Evolutionary conservation across 2,888 invertebrate genomes (phyloP).

Genomic region (Caenorhabditis macrosperma): DNA sequence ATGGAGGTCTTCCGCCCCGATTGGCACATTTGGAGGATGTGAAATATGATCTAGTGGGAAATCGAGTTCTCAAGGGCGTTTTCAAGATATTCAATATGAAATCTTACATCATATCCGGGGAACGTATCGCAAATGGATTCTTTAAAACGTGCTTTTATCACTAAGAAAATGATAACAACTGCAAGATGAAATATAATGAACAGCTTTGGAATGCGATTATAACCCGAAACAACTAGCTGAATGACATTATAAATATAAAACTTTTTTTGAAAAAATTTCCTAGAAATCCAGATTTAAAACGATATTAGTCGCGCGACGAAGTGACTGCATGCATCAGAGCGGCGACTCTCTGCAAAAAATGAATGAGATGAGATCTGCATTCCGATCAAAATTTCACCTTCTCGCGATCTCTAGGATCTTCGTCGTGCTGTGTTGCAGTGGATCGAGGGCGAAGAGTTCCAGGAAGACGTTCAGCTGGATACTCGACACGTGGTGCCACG

Average conservation of each 20-base stretch:
- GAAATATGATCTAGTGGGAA: background rate
- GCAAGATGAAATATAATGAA: no score
- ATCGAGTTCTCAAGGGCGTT: background rate
- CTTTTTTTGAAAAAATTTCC: background rate
- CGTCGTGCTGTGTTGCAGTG: slow-evolving; percentile 36
- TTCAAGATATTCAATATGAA: slow-evolving; percentile 3
- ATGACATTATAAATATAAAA: background rate
- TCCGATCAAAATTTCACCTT: background rate
- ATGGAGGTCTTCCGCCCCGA: background rate
- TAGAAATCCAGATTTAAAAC: slow-evolving; percentile 5
- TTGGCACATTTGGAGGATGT: background rate
- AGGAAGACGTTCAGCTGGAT: background rate
- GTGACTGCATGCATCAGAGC: slow-evolving; percentile 41
- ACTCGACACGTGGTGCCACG: background rate
- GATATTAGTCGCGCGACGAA: slow-evolving; percentile 18
- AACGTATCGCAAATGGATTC: no score
- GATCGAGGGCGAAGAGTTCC: slow-evolving; percentile 19
- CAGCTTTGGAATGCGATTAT: background rate
- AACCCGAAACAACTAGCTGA: background rate
- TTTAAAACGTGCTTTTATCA: no score
- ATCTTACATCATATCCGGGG: background rate
- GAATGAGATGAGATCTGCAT: background rate
- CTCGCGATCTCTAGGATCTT: slow-evolving; percentile 42
- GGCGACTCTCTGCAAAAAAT: slow-evolving; percentile 27
- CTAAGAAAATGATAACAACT: no score